Evolutionary conservation across 1,140 invertebrate genomes (phyloP), one percentile per base, ranked within the genome.

Genomic region (Cydia amplana): DNA sequence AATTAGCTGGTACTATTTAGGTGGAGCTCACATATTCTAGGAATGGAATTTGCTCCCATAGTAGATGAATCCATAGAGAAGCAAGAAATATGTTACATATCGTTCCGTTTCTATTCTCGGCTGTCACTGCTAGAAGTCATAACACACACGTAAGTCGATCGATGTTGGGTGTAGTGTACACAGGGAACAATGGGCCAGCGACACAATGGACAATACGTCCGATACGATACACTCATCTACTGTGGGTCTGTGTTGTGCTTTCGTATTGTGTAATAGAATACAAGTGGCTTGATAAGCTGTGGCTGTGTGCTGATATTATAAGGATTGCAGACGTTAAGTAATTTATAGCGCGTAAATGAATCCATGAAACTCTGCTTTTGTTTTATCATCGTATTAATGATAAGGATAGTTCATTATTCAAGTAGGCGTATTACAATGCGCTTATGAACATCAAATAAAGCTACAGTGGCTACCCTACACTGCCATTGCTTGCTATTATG

Each of bases 171-270:
- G 74, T 78, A 79, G 78, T 82, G 80, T 85, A 87, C 81, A 83
- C 79, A 83, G 77, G 77, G 87, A 90, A 91, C 87, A 91, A 90
- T 91, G 85, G 88, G 51, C 81, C 74, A 84, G 84, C 84, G 79
- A 89, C 85, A 89, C 89, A 91, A 90, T 91, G 90, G 90, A 91
- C 90, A 91, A 91, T 91, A 84, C 87, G 77, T 86, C 75, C 83
- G 81, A 87, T 85, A 85, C 85, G 78, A 82, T 85, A 89, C 84
- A 85, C 83, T 85, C 87, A 87, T 91, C 89, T 85, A 80, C 77
- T 74, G 80, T 81, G 79, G 84, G 85, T 87, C 81, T 85, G 79
- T 90, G 85, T 88, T 79, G 70, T 85, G 79, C 78, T 81, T 79
- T 85, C 80, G 77, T 81, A 80, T 89, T 88, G 79, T 83, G 84